phyloP scores from a whole-genome alignment of 1,140 invertebrate species.

The Lucilia sericata region DNA sequence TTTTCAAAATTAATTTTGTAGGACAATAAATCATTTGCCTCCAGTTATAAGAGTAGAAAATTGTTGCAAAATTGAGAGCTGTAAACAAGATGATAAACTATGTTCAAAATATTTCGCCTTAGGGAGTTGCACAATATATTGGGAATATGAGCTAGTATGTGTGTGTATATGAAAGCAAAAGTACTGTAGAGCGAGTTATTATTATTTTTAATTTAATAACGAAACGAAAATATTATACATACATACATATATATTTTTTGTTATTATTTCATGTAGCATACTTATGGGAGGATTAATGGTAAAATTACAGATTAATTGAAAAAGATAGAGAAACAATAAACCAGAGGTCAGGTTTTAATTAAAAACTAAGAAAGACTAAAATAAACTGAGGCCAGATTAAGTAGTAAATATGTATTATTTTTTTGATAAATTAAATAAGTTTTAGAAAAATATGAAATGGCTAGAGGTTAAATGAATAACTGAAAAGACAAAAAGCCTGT shows the following conservation, averaged over 20 bases:
- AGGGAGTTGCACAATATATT: background rate
- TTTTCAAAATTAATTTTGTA: constrained; percentile 64
- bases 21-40: constrained; percentile 62
- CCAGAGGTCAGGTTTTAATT: background rate
- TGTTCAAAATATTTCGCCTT: background rate
- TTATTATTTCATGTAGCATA: background rate
- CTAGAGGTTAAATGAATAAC: too few relatives aligned
- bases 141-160: background rate
- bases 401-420: too few relatives aligned
- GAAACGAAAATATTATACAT: background rate
- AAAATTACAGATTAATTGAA: background rate
- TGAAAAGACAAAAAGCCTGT: too few relatives aligned
- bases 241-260: too few relatives aligned
- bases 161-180: background rate
- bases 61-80: constrained; percentile 16
- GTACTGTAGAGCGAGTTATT: background rate
- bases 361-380: too few relatives aligned
- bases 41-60: background rate
- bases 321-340: constrained; percentile 2
- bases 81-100: constrained; percentile 15
- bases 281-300: constrained; percentile 2
- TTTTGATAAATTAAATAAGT: too few relatives aligned
- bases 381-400: too few relatives aligned
- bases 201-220: constrained; percentile 25
- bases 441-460: too few relatives aligned